Evolutionary conservation across 2,888 invertebrate species (phyloP).

Genomic region (Thereva nobilitata): DNA sequence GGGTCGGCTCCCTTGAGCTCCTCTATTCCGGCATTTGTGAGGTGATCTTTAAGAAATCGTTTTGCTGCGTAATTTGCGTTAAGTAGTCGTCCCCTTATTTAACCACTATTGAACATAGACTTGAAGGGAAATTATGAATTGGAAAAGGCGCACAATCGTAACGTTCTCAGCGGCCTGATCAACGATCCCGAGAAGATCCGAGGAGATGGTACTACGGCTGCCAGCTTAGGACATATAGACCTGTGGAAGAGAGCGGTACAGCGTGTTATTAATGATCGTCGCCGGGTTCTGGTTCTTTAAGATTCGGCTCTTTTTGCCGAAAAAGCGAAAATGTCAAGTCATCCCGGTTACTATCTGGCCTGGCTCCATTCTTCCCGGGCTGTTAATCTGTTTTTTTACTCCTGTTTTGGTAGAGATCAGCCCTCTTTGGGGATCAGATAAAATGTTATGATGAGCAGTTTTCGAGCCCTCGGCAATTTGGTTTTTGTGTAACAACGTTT

Average conservation of each 20-base stretch:
- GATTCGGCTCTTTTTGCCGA: constrained; percentile 33
- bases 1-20: neutral
- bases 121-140: constrained; percentile 17
- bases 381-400: constrained; percentile 29
- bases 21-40: constrained; percentile 30
- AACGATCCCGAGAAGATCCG: too few species aligned
- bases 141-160: neutral
- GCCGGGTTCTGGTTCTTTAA: constrained; percentile 34
- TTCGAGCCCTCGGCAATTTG: constrained; percentile 28
- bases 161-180: too few species aligned
- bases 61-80: constrained; percentile 44
- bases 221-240: neutral
- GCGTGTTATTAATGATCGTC: constrained; percentile 40
- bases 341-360: constrained; percentile 17
- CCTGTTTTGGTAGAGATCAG: neutral
- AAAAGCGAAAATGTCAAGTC: constrained; percentile 34
- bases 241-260: constrained; percentile 27
- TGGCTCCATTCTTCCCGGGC: constrained; percentile 28
- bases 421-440: constrained; percentile 24
- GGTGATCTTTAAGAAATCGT: constrained; percentile 36
- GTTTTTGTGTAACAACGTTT: constrained; percentile 11
- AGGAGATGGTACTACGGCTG: constrained; percentile 1
- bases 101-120: constrained; percentile 6
- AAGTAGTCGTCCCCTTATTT: constrained; percentile 41
- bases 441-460: constrained; percentile 28